Evolutionary conservation across 92 coral and sea anemone species (phyloP), one percentile per base, ranked within the genome.

Genomic region (Phenganax marumi): DNA sequence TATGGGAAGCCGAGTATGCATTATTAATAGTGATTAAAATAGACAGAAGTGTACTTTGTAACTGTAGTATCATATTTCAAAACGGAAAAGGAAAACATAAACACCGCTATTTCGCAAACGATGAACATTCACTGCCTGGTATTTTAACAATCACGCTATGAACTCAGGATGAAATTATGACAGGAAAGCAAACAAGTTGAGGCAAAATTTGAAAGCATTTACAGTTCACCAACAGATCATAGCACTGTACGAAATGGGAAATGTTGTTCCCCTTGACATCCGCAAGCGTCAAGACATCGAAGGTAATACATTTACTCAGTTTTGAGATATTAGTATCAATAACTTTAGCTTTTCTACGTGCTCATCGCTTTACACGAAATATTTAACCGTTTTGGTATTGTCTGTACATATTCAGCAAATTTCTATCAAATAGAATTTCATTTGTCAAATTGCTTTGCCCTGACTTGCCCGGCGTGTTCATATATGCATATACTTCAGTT

Each of bases 221-320:
- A 7, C 3, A 3, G 12, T 25, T 17, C 11, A n/a, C 50, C 43
- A 4, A 21, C 4, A 12, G 13, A 18, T 33, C n/a, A 66, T 25
- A 14, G 25, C 19, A 25, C 49, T 25, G 2, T 66, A 33, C 22
- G 49, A 81, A 51, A 93, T 93, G 97, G 97, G 97, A 24, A 93
- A 93, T 70, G 75, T 93, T 19, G 68, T 93, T 18, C 92, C 93
- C 2, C 71, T 91, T 7, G 97, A 93, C 51, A 51, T 87, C 22
- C 71, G 75, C 73, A 93, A 88, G 79, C 90, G 92, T 71, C 97
- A 91, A 68, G 84, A 86, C 72, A 91, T 93, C 58, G 97, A 93
- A 89, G 97, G 97, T 89, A 70, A 82, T 84, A 22, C 13, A 17
- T 10, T 1, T 33, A 33, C 43, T 14, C 14, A 51, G 19, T 10